Evolutionary conservation across 2,113 vertebrate species (phyloP).

Genomic region (Neolamprologus kungweensis): DNA sequence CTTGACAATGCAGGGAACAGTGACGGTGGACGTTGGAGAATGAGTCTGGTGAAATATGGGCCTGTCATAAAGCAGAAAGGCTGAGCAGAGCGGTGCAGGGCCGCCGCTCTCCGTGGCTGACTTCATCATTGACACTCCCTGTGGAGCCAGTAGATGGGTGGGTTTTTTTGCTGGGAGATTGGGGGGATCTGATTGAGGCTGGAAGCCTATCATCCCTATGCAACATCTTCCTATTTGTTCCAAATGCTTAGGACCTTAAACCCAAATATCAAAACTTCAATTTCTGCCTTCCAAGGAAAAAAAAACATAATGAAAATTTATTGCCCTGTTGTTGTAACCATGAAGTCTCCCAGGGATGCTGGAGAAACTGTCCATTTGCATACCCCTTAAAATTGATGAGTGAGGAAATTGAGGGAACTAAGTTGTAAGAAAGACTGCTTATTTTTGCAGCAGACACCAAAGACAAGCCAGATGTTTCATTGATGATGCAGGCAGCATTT

Average conservation of each 20-base stretch:
- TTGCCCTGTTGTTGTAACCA: slow-evolving; percentile 29
- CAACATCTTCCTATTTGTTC: slow-evolving; percentile 57
- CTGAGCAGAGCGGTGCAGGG: slow-evolving; percentile 11
- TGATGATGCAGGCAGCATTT: slow-evolving; percentile 28
- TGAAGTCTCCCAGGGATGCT: slow-evolving; percentile 24
- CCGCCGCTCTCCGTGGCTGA: slow-evolving; percentile 29
- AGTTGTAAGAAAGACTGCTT: slow-evolving; percentile 7
- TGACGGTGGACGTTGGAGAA: slow-evolving; percentile 34
- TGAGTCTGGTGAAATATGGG: slow-evolving; percentile 47
- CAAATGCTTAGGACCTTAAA: slow-evolving; percentile 59
- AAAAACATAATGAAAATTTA: slow-evolving; percentile 65
- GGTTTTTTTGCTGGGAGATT: neutral
- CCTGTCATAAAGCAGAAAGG: slow-evolving; percentile 32
- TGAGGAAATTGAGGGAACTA: slow-evolving; percentile 24
- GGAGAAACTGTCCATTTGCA: slow-evolving; percentile 38
- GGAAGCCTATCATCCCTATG: slow-evolving; percentile 24
- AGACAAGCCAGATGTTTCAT: slow-evolving; percentile 47
- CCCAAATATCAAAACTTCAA: slow-evolving; percentile 44
- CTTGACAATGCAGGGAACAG: slow-evolving; percentile 33
- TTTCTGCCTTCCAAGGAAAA: slow-evolving; percentile 38
- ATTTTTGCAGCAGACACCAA: neutral
- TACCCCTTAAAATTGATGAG: slow-evolving; percentile 55
- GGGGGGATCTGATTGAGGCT: slow-evolving; percentile 15
- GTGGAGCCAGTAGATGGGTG: neutral
- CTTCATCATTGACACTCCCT: slow-evolving; percentile 53